These are phyloP conservation scores for Steinernema carpocapsae DNA, from an alignment of 2,888 invertebrate genomes.

Conservation along the genomic window DNA sequence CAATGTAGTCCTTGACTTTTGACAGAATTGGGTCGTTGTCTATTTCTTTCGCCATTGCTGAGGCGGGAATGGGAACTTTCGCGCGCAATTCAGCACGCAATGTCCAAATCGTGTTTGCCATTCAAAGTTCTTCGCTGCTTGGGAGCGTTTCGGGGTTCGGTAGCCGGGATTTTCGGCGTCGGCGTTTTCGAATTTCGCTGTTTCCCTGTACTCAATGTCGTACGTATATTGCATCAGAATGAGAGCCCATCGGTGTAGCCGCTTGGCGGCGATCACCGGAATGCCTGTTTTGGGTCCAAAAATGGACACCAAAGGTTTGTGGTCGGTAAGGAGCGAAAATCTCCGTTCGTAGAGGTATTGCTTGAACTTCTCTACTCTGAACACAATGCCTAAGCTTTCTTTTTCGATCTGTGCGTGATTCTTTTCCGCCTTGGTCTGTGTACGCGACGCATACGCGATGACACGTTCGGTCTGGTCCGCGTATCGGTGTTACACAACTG, in stretches of 20 bases:
- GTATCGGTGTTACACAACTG: slow-evolving; percentile 55
- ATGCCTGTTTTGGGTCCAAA: slow-evolving; percentile 45
- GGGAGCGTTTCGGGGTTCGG: background rate
- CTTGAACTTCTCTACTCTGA: no score
- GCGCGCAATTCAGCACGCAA: background rate
- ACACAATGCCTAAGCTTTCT: slow-evolving; percentile 69
- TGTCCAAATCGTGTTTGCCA: background rate
- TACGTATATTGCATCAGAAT: slow-evolving; percentile 69
- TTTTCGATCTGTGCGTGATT: slow-evolving; percentile 70
- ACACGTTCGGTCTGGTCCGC: slow-evolving; percentile 49
- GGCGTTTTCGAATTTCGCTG: slow-evolving; percentile 69
- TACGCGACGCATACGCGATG: slow-evolving; percentile 52
- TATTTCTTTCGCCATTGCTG: background rate
- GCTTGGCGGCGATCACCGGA: slow-evolving; percentile 33
- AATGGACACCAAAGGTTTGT: slow-evolving; percentile 70
- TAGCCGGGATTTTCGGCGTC: slow-evolving; percentile 69
- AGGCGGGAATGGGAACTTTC: background rate
- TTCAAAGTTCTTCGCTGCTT: background rate
- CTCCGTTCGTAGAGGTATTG: slow-evolving; percentile 67
- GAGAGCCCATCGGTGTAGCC: slow-evolving; percentile 71
- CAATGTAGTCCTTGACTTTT: no score
- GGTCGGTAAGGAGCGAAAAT: slow-evolving; percentile 70
- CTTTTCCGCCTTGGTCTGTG: slow-evolving; percentile 63
- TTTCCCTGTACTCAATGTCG: slow-evolving; percentile 69
- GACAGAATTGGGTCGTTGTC: no score